phyloP scores from a whole-genome alignment of 1,140 invertebrate genomes.

The Drosophila funebris region DNA sequence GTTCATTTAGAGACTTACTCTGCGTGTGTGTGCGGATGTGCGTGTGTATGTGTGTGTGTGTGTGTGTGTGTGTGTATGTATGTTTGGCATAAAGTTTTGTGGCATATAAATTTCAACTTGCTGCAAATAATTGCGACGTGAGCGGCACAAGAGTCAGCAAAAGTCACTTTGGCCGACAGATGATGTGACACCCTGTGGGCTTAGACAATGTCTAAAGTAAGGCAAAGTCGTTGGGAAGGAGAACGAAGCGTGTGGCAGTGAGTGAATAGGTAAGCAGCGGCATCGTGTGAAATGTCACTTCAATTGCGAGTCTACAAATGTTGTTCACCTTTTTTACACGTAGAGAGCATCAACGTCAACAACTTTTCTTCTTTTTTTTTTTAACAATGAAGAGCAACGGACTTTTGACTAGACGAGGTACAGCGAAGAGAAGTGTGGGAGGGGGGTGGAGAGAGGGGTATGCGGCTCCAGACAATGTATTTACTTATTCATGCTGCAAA shows the following conservation, averaged over 20 bases:
- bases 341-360: slow-evolving; percentile 77
- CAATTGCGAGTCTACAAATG: slow-evolving; percentile 76
- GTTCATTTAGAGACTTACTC: slow-evolving; percentile 41
- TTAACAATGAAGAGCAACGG: slow-evolving; percentile 63
- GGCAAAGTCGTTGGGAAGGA: neutral
- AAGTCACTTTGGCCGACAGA: slow-evolving; percentile 69
- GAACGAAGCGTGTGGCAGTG: neutral
- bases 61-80: neutral
- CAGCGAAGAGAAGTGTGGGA: neutral
- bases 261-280: neutral
- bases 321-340: slow-evolving; percentile 80
- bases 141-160: slow-evolving; percentile 51
- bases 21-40: neutral
- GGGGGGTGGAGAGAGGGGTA: neutral
- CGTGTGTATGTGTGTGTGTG: neutral
- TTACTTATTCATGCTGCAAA: slow-evolving; percentile 75
- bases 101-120: slow-evolving; percentile 73
- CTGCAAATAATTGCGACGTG: slow-evolving; percentile 80
- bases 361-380: no score
- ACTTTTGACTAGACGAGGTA: slow-evolving; percentile 11
- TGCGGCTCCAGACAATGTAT: slow-evolving; percentile 60
- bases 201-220: neutral
- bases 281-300: slow-evolving; percentile 68
- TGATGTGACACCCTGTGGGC: slow-evolving; percentile 29
- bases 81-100: slow-evolving; percentile 33